These are phyloP conservation scores for Choristoneura rosaceana DNA, from an alignment of 2,888 invertebrate genomes.

Conservation along the genomic window DNA sequence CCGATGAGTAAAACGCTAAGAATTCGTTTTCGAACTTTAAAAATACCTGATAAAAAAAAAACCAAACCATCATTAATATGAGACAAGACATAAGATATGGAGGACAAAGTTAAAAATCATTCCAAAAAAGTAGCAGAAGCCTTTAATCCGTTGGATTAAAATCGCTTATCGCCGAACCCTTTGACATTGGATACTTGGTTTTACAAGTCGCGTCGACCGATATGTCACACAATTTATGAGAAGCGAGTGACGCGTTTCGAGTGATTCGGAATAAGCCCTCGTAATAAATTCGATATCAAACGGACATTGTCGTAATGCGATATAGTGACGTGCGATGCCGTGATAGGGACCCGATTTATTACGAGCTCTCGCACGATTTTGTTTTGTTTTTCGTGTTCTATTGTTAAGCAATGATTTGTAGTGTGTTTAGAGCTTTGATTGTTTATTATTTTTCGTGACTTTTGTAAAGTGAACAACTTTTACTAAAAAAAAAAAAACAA, in stretches of 20 bases:
- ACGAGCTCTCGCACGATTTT: constrained; percentile 26
- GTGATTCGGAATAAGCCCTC: constrained; percentile 41
- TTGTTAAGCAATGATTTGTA: constrained; percentile 36
- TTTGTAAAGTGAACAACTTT: background rate
- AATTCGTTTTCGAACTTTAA: constrained; percentile 43
- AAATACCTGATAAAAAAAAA: constrained; percentile 42
- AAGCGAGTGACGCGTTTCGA: constrained; percentile 41
- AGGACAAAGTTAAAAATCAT: constrained; percentile 12
- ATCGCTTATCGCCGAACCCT: background rate
- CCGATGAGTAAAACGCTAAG: constrained; percentile 46
- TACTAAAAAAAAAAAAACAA: too few species aligned
- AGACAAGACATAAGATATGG: constrained; percentile 40
- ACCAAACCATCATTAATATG: constrained; percentile 41
- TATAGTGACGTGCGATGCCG: constrained; percentile 43
- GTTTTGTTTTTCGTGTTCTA: constrained; percentile 38
- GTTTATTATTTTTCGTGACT: background rate
- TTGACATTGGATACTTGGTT: constrained; percentile 15
- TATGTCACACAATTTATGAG: constrained; percentile 43
- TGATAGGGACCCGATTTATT: constrained; percentile 40
- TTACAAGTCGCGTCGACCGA: constrained; percentile 38
- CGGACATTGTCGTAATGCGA: constrained; percentile 43
- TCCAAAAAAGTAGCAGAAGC: background rate
- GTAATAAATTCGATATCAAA: constrained; percentile 43
- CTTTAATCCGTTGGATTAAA: constrained; percentile 27
- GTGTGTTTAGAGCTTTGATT: constrained; percentile 19